phyloP scores from a whole-genome alignment of 2,113 vertebrate species.

The Glaucidium brasilianum region DNA sequence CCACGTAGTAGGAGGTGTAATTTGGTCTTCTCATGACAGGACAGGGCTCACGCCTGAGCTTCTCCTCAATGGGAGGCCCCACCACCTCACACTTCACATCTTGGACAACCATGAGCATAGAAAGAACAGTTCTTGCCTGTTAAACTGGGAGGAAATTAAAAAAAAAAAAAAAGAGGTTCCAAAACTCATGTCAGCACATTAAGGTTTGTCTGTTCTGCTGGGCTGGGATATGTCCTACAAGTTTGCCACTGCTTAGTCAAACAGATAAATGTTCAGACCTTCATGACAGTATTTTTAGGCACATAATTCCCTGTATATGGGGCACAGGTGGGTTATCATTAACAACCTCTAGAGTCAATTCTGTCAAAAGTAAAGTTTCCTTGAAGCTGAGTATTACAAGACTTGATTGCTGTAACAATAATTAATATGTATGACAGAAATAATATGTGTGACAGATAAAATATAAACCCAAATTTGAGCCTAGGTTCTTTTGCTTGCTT shows the following conservation, averaged over 20 bases:
- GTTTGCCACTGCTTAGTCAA: not conserved
- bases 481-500: not conserved
- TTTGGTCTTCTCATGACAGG: not conserved
- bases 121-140: not conserved
- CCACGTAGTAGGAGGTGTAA: fast-evolving
- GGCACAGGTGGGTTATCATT: not conserved
- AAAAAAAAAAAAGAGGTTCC: not conserved
- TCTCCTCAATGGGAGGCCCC: not conserved
- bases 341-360: not conserved
- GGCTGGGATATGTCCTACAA: not conserved
- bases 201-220: not conserved
- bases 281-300: not conserved
- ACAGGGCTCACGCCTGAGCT: fast-evolving
- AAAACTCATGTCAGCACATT: not conserved
- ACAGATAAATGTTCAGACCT: not conserved
- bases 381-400: not conserved
- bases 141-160: not conserved
- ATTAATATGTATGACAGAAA: not conserved
- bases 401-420: not conserved
- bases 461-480: not conserved
- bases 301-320: not conserved
- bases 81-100: not conserved
- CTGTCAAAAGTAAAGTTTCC: not conserved
- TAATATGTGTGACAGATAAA: not conserved
- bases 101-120: not conserved